A percentile compares a stretch with the other conserved stretches of the same genome.
Conservation (phyloP, 2,888 invertebrate genomes). For the Tromatobia lineatoria region DNA sequence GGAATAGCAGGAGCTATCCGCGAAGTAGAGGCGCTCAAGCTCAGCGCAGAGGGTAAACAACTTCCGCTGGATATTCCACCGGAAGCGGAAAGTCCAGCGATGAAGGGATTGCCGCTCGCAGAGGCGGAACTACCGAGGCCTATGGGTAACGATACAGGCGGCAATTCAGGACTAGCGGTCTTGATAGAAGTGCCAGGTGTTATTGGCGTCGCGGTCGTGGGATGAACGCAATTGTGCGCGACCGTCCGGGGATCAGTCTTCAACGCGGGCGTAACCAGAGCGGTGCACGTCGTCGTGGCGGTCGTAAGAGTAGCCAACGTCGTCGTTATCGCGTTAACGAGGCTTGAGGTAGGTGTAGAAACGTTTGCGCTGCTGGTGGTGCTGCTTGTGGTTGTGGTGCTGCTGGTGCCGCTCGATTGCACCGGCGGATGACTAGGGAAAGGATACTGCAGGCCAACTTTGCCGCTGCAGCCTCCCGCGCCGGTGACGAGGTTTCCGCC, state of each 20-base stretch:
- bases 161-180: conserved; percentile 81
- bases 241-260: conserved; percentile 78
- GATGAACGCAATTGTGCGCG: conserved; percentile 80
- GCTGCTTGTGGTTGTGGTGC: conserved; percentile 85
- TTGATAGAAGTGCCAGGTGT: conserved; percentile 78
- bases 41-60: conserved; percentile 29
- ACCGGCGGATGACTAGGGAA: conserved; percentile 92
- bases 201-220: conserved; percentile 81
- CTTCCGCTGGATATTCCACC: conserved; percentile 65
- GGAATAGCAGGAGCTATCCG: conserved; percentile 47
- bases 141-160: conserved; percentile 80
- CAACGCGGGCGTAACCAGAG: conserved; percentile 69
- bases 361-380: conserved; percentile 77
- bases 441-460: conserved; percentile 90
- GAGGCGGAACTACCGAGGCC: conserved; percentile 75
- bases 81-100: conserved; percentile 70
- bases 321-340: conserved; percentile 66
- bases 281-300: conserved; percentile 65
- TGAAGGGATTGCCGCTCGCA: conserved; percentile 70
- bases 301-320: conserved; percentile 69
- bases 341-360: conserved; percentile 55
- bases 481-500: conserved; percentile 72
- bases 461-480: conserved; percentile 77
- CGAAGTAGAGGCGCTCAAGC: conserved; percentile 52
- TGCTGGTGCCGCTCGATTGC: conserved; percentile 80